phyloP scores from a whole-genome alignment of 2,797 vertebrate species.

The Tragelaphus eurycerus region DNA sequence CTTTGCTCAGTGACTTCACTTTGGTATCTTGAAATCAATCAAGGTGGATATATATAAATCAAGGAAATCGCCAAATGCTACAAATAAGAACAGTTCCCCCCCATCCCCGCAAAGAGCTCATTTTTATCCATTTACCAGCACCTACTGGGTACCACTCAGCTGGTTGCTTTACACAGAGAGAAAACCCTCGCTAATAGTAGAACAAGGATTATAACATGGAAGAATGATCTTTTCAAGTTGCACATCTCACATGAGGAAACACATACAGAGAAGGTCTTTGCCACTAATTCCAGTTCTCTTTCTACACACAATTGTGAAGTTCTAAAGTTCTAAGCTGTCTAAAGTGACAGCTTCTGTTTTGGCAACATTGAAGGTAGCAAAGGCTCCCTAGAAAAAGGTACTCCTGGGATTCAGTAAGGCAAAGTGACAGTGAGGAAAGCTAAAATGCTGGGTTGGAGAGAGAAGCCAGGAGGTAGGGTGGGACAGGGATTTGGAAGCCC shows the following conservation, averaged over 20 bases:
- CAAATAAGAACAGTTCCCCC: background rate
- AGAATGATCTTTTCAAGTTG: background rate
- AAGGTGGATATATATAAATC: background rate
- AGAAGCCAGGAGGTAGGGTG: background rate
- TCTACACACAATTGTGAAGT: background rate
- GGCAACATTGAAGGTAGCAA: background rate
- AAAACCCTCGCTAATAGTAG: background rate
- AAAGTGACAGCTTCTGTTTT: background rate
- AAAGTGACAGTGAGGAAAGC: background rate
- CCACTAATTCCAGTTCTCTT: background rate
- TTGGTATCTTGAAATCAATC: background rate
- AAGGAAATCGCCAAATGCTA: background rate
- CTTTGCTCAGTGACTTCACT: background rate
- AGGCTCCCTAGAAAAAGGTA: background rate
- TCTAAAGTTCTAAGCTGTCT: background rate
- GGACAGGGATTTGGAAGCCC: background rate
- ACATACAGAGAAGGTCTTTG: background rate
- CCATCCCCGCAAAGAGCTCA: background rate
- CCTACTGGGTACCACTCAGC: background rate
- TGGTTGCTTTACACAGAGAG: background rate
- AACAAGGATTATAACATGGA: background rate
- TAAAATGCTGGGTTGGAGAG: fast-evolving
- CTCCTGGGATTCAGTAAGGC: background rate
- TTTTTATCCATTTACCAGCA: background rate
- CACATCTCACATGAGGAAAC: background rate